A percentile compares a stretch with the other conserved stretches of the same genome.
These are phyloP conservation scores for Anoplopoma fimbria DNA, from an alignment of 2,113 vertebrate genomes.

Conservation along the genomic window DNA sequence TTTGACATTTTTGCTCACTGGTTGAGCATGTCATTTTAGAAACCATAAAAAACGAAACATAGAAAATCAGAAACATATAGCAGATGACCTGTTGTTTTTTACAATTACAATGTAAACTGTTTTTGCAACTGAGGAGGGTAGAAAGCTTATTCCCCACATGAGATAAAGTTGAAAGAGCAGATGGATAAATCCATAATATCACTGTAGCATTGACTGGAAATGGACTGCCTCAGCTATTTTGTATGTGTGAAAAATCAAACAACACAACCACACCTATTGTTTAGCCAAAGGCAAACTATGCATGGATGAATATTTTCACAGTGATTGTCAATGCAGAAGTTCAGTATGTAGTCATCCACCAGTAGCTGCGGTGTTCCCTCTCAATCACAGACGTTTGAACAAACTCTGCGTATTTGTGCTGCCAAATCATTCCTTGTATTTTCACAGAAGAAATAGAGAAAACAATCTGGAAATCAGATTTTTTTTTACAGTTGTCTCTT, in stretches of 20 bases:
- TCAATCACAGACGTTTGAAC: conserved; percentile 4
- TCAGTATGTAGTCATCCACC: conserved; percentile 2
- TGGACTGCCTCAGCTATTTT: conserved; percentile 17
- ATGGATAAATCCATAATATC: conserved; percentile 18
- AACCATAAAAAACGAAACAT: background rate
- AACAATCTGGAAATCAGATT: conserved; percentile 11
- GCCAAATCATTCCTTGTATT: conserved; percentile 72
- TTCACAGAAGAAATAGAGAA: conserved; percentile 36
- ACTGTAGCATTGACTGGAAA: conserved; percentile 43
- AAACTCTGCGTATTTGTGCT: conserved; percentile 19
- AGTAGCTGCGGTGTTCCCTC: conserved; percentile 8
- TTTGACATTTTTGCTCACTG: conserved; percentile 79
- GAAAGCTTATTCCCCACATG: conserved; percentile 17
- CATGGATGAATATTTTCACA: conserved; percentile 11
- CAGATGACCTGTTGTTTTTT: conserved; percentile 58
- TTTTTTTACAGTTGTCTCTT: conserved; percentile 7
- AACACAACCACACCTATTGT: background rate
- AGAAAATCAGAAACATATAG: conserved; percentile 5
- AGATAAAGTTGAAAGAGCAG: conserved; percentile 17
- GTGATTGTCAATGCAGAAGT: background rate
- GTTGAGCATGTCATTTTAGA: conserved; percentile 78
- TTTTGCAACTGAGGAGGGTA: background rate
- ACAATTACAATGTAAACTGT: conserved; percentile 18
- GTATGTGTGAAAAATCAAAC: conserved; percentile 36
- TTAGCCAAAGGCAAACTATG: conserved; percentile 15